Conservation (phyloP, 2,113 vertebrate species). For the Tretioscincus oriximinensis region DNA sequence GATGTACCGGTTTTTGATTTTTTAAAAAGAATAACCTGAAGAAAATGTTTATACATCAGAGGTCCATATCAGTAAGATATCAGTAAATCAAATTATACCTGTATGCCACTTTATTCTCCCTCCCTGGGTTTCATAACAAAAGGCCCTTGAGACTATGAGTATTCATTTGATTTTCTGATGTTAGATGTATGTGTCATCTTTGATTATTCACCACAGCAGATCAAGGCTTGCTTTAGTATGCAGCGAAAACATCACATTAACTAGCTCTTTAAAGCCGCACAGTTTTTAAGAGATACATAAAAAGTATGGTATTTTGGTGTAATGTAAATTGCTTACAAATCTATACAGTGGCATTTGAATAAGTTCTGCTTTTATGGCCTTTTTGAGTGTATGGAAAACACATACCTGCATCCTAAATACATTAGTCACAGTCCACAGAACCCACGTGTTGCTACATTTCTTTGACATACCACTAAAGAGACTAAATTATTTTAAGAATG, state of each 20-base stretch:
- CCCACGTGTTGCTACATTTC: not conserved
- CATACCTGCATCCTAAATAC: not conserved
- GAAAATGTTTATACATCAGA: not conserved
- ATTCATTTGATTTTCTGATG: slow-evolving; percentile 57
- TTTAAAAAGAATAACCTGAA: not conserved
- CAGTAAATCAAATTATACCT: slow-evolving; percentile 22
- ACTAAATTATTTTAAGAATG: not conserved
- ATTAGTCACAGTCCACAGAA: not conserved
- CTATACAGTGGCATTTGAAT: slow-evolving; percentile 16
- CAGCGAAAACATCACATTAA: slow-evolving; percentile 45
- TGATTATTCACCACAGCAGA: slow-evolving; percentile 42
- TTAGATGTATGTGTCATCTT: slow-evolving; percentile 45
- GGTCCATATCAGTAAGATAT: not conserved
- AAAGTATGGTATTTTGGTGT: slow-evolving; percentile 11
- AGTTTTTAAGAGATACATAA: slow-evolving; percentile 10
- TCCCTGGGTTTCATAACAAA: slow-evolving; percentile 35
- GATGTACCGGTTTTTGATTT: not conserved
- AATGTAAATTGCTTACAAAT: slow-evolving; percentile 23
- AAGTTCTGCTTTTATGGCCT: slow-evolving; percentile 3
- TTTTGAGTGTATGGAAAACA: not conserved
- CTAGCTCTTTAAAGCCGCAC: slow-evolving; percentile 29
- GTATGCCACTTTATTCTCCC: slow-evolving; percentile 7
- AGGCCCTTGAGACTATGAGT: slow-evolving; percentile 14
- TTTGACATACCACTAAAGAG: not conserved
- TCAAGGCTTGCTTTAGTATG: slow-evolving; percentile 34